Evolutionary conservation across 2,797 vertebrate genomes (phyloP), one percentile per base, ranked within the genome.

Genomic region (Pangasius macronema): DNA sequence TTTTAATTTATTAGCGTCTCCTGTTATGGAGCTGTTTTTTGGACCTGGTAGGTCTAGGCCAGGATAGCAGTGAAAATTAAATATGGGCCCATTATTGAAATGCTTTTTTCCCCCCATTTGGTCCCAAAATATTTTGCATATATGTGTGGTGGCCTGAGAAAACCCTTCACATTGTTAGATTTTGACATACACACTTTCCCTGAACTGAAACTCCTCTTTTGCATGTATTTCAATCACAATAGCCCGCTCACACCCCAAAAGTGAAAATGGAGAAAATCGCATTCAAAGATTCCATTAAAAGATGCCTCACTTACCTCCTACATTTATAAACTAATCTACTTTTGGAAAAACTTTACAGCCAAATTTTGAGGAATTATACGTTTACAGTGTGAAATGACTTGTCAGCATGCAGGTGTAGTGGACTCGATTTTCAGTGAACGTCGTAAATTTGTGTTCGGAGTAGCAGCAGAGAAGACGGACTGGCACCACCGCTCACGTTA

Each of bases 1-100:
- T 65, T 77, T 59, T 49, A 36, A 75, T 87, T 63, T 49, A 75
- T 39, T 36, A 82, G 42, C 22, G 61, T 77, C 84, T 77, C 42
- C 16, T 36, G 30, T 84, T 84, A 30, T 0, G 10, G 83, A 73
- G 61, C 81, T 67, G 16, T 67, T 83, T 84, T 18, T 22, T 77
- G 42, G 59, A 33, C 57, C 84, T 53, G 36, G 42, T 85, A 39
- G 59, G 73, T 73, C 36, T 46, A 49, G 49, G 20, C 65, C 53
- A 85, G 36, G 1, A 33, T 20, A 51, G 36, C 42, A 39, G 5
- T 84, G 36, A 55, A 68, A 49, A 87, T 5, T 61, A 18, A 46
- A 18, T 33, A 63, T 22, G 20, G n/a, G 39, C 75, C 55, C 14
- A 36, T 67, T 13, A 27, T 36, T 53, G 20, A 75, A 4, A 18